Evolutionary conservation across 2,113 vertebrate genomes (phyloP), one percentile per base, ranked within the genome.

Genomic region (Furnarius figulus): DNA sequence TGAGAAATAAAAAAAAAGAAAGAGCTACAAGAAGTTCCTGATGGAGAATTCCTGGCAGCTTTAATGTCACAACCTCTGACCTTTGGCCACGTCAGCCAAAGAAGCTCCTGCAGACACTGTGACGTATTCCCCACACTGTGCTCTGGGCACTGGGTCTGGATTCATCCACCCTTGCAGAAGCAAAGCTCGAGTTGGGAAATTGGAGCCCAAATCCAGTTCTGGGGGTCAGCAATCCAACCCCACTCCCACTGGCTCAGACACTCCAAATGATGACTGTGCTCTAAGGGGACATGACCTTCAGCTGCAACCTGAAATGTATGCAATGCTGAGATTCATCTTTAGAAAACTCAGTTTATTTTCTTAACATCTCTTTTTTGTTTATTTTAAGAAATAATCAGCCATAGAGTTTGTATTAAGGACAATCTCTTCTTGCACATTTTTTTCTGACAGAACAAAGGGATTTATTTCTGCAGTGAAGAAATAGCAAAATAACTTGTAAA

Each of bases 391-490:
- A 68, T 46, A 50, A 79, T 35, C 91, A 91, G 37, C 25, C 1
- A 0, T 11, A 0, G 71, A 83, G 81, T 42, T 89, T 53, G 59
- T 15, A 15, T 39, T 47, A 84, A 87, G 94, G 47, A 25, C 75
- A 62, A 71, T 77, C 63, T 93, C 58, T 87, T 49, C 75, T 55
- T 74, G 85, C 46, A 44, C 74, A 63, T 85, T 93, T 93, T 96
- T 90, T 80, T 87, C 82, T 94, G 93, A 80, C 89, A 95, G 74
- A 94, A 94, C 74, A 94, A 94, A 95, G 62, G 81, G 89, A 80
- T 96, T 96, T 91, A 95, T 94, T 96, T 90, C 87, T 88, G 74
- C 58, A 33, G 53, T 5, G 55, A 78, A 94, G 91, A 68, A 94
- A 65, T 66, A 89, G 87, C 53, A 53, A 81, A 94, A 71, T 33